Conservation (phyloP, 2,113 vertebrate genomes). For the Phalacrocorax pelagicus region DNA sequence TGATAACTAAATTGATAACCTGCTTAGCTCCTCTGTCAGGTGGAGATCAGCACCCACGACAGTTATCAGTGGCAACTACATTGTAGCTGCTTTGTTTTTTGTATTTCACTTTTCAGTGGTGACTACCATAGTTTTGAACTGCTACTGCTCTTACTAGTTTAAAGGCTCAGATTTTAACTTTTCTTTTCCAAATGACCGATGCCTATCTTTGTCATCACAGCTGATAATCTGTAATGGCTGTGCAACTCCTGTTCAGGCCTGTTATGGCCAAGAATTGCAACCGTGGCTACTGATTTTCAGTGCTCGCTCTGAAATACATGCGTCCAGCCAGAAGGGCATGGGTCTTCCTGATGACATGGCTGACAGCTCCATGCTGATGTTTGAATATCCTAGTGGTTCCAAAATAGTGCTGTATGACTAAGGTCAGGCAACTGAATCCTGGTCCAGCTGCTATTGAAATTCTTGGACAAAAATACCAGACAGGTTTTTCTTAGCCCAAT, state of each 20-base stretch:
- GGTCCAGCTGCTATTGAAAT: slow-evolving; percentile 2
- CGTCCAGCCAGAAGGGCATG: background rate
- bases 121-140: background rate
- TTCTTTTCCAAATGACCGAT: background rate
- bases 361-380: background rate
- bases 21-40: background rate
- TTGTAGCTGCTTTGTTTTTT: background rate
- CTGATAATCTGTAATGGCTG: background rate
- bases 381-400: background rate
- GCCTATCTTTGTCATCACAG: background rate
- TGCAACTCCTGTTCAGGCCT: background rate
- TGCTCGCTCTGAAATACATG: background rate
- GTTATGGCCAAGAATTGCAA: background rate
- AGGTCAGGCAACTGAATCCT: background rate
- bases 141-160: background rate
- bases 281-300: background rate
- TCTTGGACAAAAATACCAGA: background rate
- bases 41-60: background rate
- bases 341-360: background rate
- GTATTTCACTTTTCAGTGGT: background rate
- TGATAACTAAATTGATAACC: background rate
- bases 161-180: background rate
- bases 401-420: background rate
- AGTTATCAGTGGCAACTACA: background rate
- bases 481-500: background rate